Conservation (phyloP, 2,888 invertebrate species). For the Folsomia manolachei region DNA sequence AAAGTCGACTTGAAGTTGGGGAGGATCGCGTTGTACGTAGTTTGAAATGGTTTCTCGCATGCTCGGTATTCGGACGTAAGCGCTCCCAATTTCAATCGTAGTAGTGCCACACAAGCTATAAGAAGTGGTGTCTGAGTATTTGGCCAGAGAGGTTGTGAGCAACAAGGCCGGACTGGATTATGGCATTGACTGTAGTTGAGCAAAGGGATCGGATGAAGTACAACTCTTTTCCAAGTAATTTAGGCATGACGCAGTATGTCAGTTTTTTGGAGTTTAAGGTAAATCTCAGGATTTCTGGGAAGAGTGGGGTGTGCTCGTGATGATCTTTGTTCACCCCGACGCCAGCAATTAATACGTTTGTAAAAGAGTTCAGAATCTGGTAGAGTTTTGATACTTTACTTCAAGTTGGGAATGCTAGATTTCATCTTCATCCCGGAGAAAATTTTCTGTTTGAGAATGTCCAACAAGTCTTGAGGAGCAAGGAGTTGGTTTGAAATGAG, state of each 20-base stretch:
- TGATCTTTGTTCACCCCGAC: not conserved
- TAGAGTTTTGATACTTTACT: constrained; percentile 4
- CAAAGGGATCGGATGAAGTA: not conserved
- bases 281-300: not conserved
- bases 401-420: too few species aligned
- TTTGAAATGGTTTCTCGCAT: too few species aligned
- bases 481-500: constrained; percentile 6
- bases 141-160: too few species aligned
- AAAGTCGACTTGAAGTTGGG: too few species aligned
- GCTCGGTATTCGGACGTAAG: not conserved
- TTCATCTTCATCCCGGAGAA: too few species aligned
- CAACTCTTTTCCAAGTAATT: not conserved
- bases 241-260: not conserved
- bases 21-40: too few species aligned
- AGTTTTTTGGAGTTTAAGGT: not conserved
- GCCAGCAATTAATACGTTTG: not conserved
- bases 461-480: not conserved
- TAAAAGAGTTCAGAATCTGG: not conserved
- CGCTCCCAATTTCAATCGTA: too few species aligned
- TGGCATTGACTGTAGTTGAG: not conserved
- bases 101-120: too few species aligned
- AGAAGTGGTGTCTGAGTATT: too few species aligned
- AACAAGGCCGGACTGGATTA: too few species aligned
- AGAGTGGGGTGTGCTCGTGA: not conserved
- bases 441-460: not conserved